Conservation (phyloP, 2,797 vertebrate species). For the Champsocephalus esox region DNA sequence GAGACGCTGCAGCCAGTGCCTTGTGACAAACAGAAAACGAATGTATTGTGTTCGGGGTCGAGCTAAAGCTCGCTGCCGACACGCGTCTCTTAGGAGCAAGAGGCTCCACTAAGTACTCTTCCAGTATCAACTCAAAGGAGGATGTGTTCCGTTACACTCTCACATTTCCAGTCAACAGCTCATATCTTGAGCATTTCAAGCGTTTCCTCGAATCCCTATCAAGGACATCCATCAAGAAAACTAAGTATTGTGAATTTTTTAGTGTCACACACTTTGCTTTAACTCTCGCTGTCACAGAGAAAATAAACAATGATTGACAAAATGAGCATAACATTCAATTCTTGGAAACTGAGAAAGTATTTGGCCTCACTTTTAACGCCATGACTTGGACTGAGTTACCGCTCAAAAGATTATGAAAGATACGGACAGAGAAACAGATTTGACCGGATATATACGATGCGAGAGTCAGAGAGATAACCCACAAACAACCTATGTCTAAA, state of each 20-base stretch:
- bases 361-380: no score
- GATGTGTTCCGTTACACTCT: conserved; percentile 17
- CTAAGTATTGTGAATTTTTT: not conserved
- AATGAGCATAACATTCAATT: not conserved
- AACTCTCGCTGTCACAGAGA: not conserved
- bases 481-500: not conserved
- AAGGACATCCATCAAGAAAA: conserved; percentile 1
- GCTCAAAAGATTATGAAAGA: not conserved
- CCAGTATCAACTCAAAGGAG: conserved; percentile 13
- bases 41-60: conserved; percentile 24
- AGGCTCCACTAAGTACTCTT: conserved; percentile 20
- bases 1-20: conserved; percentile 27
- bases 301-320: not conserved
- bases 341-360: not conserved
- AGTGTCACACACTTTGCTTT: not conserved
- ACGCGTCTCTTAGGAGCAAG: conserved; percentile 51
- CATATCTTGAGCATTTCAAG: not conserved
- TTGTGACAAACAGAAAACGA: conserved; percentile 4
- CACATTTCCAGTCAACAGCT: conserved; percentile 17
- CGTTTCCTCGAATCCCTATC: no score
- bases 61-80: conserved; percentile 36
- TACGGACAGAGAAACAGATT: not conserved
- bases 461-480: not conserved
- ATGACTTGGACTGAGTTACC: no score
- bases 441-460: not conserved